Base-by-base conservation (phyloP, 2,888 invertebrate genomes). In the Eristalis intricaria region DNA sequence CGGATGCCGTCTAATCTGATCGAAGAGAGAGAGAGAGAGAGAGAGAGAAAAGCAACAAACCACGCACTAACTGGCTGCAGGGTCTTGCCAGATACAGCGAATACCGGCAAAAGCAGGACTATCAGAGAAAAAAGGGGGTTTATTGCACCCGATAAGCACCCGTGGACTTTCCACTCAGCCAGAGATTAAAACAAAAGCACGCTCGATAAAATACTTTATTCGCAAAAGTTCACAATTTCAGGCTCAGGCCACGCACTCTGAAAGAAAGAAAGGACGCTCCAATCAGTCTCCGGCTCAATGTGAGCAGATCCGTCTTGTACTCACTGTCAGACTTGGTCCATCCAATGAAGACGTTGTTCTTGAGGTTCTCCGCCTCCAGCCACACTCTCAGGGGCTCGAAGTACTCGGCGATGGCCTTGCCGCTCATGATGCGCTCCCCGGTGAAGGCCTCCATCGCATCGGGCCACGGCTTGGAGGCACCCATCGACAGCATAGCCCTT, bases 391-490 rank as follows among this genome's bases (percentile, higher is more conserved):
- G 93, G 0, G 97, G 97, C 85, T 95, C 94, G 93, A 97, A 98
- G 93, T 97, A 97, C 91, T 97, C 96, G 84, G 97, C 92, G 1
- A 98, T 94, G 0, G 96, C 96, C 70, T 95, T 94, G 10, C 96
- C 96, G 84, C 95, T 95, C 96, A 98, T 96, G 71, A 94, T 94
- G 90, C 96, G 93, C 90, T 95, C 95, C 0, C 97, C 97, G 0
- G 97, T 97, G 32, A 98, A 94, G 10, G 94, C 95, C 91, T 97
- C 95, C 95, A 99, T 95, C 81, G 97, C 97, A 89, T 98, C 97
- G 19, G 96, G 96, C 97, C 97, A 97, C 1, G 96, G 96, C 89
- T 94, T 95, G 0, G 97, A 96, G 0, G 95, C 95, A 2, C 97
- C 97, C 94, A 97, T 93, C 87, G 95, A 94, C 50, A 96, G 93